Conservation (phyloP, 1,140 invertebrate genomes). For the Hormaphis cornu region DNA sequence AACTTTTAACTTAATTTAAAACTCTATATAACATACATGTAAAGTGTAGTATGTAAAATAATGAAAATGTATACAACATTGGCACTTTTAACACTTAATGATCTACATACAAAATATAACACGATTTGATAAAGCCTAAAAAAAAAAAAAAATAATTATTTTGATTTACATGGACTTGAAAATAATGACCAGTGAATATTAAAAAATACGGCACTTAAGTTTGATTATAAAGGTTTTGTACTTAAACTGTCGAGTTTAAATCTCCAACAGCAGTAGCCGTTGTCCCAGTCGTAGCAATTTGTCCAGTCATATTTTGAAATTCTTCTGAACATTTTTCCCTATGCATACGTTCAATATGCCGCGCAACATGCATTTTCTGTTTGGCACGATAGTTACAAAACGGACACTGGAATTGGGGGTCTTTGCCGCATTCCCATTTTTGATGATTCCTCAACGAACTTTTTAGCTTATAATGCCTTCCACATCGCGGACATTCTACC, state of each 20-base stretch:
- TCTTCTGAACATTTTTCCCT: conserved; percentile 47
- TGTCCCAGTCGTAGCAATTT: not conserved
- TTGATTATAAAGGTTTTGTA: conserved; percentile 9
- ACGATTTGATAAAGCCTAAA: not conserved
- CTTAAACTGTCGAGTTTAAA: conserved; percentile 14
- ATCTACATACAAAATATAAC: conserved; percentile 17
- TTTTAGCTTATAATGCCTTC: conserved; percentile 71
- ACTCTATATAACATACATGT: conserved; percentile 12
- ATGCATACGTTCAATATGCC: conserved; percentile 68
- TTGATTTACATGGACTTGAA: conserved; percentile 25
- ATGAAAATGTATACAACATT: conserved; percentile 27
- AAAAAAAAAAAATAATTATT: no score
- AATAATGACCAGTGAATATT: conserved; percentile 26
- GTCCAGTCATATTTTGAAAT: conserved; percentile 27
- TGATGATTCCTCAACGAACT: conserved; percentile 74
- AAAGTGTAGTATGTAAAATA: conserved; percentile 11
- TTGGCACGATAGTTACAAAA: conserved; percentile 73
- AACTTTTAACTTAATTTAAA: conserved; percentile 26
- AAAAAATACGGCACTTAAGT: conserved; percentile 22
- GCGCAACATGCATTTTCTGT: conserved; percentile 75
- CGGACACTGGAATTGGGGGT: conserved; percentile 71
- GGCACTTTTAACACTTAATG: conserved; percentile 26
- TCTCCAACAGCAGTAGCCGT: conserved; percentile 6
- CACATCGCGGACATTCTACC: conserved; percentile 65
- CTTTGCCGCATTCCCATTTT: conserved; percentile 79